A percentile compares a stretch with the other conserved stretches of the same genome.
phyloP scores from a whole-genome alignment of 2,797 vertebrate genomes.

The Acipenser oxyrinchus region DNA sequence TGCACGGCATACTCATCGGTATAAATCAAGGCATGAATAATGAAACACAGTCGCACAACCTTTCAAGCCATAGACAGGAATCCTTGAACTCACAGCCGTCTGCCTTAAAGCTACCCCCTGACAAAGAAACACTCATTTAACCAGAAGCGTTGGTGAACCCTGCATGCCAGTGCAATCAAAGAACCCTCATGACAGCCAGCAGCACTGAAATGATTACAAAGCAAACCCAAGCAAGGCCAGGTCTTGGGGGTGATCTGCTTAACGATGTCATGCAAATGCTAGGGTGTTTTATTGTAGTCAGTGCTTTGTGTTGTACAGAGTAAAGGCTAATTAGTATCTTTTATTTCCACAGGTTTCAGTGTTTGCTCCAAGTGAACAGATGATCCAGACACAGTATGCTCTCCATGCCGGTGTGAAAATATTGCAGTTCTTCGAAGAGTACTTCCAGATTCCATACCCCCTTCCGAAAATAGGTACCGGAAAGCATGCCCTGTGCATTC shows the following conservation, averaged over 20 bases:
- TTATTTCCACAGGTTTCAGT: slow-evolving; percentile 18
- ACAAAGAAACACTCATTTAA: too few species aligned
- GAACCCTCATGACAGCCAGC: too few species aligned
- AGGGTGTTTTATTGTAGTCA: background rate
- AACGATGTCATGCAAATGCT: background rate
- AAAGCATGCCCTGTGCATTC: background rate
- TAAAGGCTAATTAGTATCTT: background rate
- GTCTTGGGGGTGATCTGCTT: background rate
- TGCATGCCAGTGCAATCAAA: too few species aligned
- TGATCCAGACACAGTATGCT: slow-evolving; percentile 21
- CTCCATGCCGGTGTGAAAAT: slow-evolving; percentile 17
- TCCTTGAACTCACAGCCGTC: too few species aligned
- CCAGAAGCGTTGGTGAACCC: too few species aligned
- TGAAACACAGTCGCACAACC: too few species aligned
- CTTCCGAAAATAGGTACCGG: slow-evolving; percentile 25
- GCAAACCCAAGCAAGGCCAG: background rate
- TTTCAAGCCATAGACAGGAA: too few species aligned
- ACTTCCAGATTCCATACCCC: slow-evolving; percentile 22
- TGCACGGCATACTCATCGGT: too few species aligned
- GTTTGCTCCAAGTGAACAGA: slow-evolving; percentile 15
- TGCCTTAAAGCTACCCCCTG: too few species aligned
- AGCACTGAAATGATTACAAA: background rate
- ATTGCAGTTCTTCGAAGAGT: slow-evolving; percentile 24
- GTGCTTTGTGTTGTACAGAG: too few species aligned
- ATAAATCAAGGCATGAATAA: too few species aligned